phyloP scores from a whole-genome alignment of 2,113 vertebrate species.

The Spilogale gracilis region DNA sequence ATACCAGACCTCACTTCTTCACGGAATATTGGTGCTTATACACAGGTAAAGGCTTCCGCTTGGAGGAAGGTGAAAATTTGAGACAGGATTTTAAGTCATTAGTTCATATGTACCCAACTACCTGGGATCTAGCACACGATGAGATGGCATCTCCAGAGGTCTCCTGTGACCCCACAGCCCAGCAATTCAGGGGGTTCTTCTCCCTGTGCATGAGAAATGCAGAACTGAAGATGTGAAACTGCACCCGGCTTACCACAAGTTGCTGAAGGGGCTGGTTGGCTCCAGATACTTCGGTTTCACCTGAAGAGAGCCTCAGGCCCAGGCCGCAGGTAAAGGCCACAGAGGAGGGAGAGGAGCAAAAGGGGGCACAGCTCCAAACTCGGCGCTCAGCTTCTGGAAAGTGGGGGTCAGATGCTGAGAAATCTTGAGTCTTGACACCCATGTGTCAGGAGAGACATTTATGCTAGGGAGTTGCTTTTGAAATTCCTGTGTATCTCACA shows the following conservation, averaged over 20 bases:
- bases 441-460: background rate
- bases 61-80: background rate
- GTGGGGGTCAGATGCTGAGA: background rate
- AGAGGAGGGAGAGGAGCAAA: background rate
- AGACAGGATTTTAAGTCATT: conserved; percentile 7
- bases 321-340: background rate
- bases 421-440: background rate
- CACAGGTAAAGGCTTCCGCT: background rate
- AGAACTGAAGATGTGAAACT: too few relatives aligned
- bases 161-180: background rate
- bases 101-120: background rate
- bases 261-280: background rate
- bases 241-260: background rate
- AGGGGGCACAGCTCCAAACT: rapidly evolving
- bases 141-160: background rate
- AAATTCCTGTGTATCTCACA: background rate
- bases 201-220: background rate
- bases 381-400: background rate
- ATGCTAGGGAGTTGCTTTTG: background rate
- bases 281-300: background rate
- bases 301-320: background rate
- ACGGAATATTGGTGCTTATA: background rate
- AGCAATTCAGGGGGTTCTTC: background rate
- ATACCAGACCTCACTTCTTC: background rate
- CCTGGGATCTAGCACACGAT: background rate